A percentile compares a stretch with the other conserved stretches of the same genome.
phyloP scores from a whole-genome alignment of 2,113 vertebrate species.

The Corydoras sp. region DNA sequence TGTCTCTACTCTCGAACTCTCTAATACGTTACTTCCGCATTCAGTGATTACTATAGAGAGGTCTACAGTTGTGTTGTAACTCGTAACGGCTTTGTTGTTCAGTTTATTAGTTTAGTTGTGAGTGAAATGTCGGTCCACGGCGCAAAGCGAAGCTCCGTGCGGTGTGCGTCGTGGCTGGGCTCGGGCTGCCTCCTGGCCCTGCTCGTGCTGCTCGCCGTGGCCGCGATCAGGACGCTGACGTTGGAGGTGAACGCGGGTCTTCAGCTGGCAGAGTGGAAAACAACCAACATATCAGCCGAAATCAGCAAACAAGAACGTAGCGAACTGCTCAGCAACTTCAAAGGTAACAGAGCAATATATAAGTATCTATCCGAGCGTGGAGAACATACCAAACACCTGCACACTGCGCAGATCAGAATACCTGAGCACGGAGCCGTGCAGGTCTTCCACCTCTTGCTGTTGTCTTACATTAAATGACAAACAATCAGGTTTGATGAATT shows the following conservation, averaged over 20 bases:
- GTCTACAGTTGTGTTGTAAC: too few relatives aligned
- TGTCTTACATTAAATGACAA: too few relatives aligned
- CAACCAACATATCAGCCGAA: slow-evolving; percentile 45
- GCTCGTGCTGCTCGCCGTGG: slow-evolving; percentile 44
- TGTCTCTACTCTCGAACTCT: too few relatives aligned
- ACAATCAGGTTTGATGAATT: too few relatives aligned
- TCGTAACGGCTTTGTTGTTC: too few relatives aligned
- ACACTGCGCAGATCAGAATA: too few relatives aligned
- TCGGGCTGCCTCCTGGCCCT: slow-evolving; percentile 22
- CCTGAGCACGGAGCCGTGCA: too few relatives aligned
- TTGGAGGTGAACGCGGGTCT: slow-evolving; percentile 61
- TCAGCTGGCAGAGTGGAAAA: slow-evolving; percentile 57
- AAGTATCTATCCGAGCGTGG: too few relatives aligned
- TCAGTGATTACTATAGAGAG: too few relatives aligned
- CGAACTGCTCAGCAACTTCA: slow-evolving; percentile 52
- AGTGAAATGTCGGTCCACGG: slow-evolving; percentile 47
- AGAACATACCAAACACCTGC: too few relatives aligned
- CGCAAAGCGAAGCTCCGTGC: slow-evolving; percentile 24
- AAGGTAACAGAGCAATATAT: slow-evolving; percentile 49
- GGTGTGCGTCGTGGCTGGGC: slow-evolving; percentile 46
- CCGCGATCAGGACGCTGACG: slow-evolving; percentile 52
- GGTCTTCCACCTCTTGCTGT: too few relatives aligned
- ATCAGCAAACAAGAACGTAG: slow-evolving; percentile 47
- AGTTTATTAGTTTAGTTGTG: not conserved
- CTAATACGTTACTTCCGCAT: too few relatives aligned